These are phyloP conservation scores for Volucella zonaria DNA, from an alignment of 2,888 invertebrate species.

Conservation along the genomic window DNA sequence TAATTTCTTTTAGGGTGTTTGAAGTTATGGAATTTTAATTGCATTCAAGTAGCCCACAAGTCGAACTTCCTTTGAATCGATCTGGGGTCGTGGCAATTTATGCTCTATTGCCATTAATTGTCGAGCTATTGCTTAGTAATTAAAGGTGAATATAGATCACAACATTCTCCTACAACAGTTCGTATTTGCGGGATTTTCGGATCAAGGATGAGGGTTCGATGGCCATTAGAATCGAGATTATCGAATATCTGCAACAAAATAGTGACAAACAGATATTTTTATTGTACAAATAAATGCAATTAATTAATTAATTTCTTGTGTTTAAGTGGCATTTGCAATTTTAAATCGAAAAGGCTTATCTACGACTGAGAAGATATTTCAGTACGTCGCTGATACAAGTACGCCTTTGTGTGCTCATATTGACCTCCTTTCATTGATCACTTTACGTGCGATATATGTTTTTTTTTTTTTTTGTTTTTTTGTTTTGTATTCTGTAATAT, in stretches of 20 bases:
- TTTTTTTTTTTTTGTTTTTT: too few species aligned
- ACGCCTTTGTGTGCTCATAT: slow-evolving; percentile 52
- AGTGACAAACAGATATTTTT: slow-evolving; percentile 12
- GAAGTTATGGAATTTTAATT: slow-evolving; percentile 63
- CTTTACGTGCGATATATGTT: slow-evolving; percentile 24
- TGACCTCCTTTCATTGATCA: slow-evolving; percentile 71
- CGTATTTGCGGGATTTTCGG: slow-evolving; percentile 36
- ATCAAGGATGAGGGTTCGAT: slow-evolving; percentile 61
- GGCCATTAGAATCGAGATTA: not conserved
- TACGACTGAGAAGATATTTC: slow-evolving; percentile 7
- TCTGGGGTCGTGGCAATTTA: slow-evolving; percentile 53
- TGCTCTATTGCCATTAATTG: slow-evolving; percentile 61
- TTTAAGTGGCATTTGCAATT: not conserved
- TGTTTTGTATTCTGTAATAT: too few species aligned
- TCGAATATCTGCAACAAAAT: slow-evolving; percentile 1
- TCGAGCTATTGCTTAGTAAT: slow-evolving; percentile 54
- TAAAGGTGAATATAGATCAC: slow-evolving; percentile 7
- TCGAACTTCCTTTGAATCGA: slow-evolving; percentile 54
- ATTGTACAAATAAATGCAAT: not conserved
- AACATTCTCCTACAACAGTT: slow-evolving; percentile 49
- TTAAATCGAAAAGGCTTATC: slow-evolving; percentile 23
- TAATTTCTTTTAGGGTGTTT: slow-evolving; percentile 11
- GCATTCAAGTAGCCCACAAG: slow-evolving; percentile 3
- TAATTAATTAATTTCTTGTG: slow-evolving; percentile 8
- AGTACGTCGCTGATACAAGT: not conserved